Base-by-base conservation (phyloP, 2,888 invertebrate species). In the Eutolmus rufibarbis region DNA sequence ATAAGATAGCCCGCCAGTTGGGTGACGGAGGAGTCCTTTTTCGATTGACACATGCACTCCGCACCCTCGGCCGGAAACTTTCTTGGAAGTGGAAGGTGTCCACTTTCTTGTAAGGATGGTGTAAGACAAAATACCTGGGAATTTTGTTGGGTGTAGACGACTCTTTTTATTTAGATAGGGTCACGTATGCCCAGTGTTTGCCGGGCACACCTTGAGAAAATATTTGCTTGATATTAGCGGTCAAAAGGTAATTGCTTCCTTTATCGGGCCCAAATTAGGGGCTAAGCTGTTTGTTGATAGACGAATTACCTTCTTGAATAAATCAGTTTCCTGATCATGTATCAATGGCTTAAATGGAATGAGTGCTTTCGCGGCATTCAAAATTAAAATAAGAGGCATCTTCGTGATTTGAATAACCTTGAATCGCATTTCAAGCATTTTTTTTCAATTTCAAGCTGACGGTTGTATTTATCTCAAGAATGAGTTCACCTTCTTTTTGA, bases 281-380 rank as follows among this genome's bases (percentile, higher is more conserved):
- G 82, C 57, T 82, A 82, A 82, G 57, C 51, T 82, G 82, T 82
- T 57, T 82, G 57, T 82, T 82, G 82, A 82, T 82, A 37, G 57
- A 51, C 37, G 82, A 82, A 82, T 82, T 82, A 82, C 57, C 57
- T 37, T 82, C 66, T 82, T 82, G 82, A 82, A 82, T 82, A 82
- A 82, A 66, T 82, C 40, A 82, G 14, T 79, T 28, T 28, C 23
- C 43, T 31, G 76, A 37, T 76, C 28, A 34, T 34, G 28, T 34
- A 37, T 76, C 66, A 66, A 66, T 66, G 28, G 66, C 28, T 28
- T 1, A 23, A 23, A 19, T 66, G 28, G 14, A 66, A 66, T 9
- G 66, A 66, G 28, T 66, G 28, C 28, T 23, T 66, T 19, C 3
- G 66, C 28, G 12, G 23, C 28, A 66, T 66, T 66, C 23, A 66